Conservation (phyloP, 2,797 vertebrate genomes). For the Peromyscus attwateri region DNA sequence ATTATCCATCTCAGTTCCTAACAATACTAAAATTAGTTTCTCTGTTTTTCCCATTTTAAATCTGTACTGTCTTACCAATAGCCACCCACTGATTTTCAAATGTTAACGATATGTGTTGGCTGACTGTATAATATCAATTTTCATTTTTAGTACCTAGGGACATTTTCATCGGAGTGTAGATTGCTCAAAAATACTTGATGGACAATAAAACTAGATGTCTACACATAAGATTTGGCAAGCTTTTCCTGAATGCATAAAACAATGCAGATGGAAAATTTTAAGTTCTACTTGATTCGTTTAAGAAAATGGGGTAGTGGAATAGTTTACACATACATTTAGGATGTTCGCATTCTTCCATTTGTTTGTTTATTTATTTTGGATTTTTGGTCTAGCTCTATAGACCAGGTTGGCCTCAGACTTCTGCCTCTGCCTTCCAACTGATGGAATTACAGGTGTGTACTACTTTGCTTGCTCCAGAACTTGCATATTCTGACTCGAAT, state of each 20-base stretch:
- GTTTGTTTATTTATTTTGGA: background rate
- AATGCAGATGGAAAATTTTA: slow-evolving; percentile 44
- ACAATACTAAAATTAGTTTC: slow-evolving; percentile 38
- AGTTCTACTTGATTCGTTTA: slow-evolving; percentile 17
- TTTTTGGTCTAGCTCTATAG: background rate
- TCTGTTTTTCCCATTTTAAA: slow-evolving; percentile 58
- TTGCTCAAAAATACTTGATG: background rate
- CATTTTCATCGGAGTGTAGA: slow-evolving; percentile 49
- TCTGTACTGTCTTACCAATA: slow-evolving; percentile 48
- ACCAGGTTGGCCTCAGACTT: background rate
- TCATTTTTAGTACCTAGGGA: slow-evolving; percentile 60
- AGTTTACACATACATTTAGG: slow-evolving; percentile 32
- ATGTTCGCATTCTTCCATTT: background rate
- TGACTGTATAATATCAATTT: slow-evolving; percentile 29
- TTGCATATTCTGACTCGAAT: slow-evolving; percentile 17
- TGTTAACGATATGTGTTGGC: slow-evolving; percentile 49
- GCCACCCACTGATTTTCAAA: slow-evolving; percentile 51
- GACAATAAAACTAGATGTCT: slow-evolving; percentile 56
- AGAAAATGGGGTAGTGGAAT: background rate
- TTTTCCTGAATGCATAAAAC: slow-evolving; percentile 64
- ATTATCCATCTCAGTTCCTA: slow-evolving; percentile 58
- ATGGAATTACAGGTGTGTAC: background rate
- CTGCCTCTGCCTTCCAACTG: background rate
- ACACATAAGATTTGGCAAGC: slow-evolving; percentile 45
- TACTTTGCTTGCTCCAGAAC: background rate